These are phyloP conservation scores for Tetragnatha montana DNA, from an alignment of 2,888 invertebrate species.

Conservation along the genomic window DNA sequence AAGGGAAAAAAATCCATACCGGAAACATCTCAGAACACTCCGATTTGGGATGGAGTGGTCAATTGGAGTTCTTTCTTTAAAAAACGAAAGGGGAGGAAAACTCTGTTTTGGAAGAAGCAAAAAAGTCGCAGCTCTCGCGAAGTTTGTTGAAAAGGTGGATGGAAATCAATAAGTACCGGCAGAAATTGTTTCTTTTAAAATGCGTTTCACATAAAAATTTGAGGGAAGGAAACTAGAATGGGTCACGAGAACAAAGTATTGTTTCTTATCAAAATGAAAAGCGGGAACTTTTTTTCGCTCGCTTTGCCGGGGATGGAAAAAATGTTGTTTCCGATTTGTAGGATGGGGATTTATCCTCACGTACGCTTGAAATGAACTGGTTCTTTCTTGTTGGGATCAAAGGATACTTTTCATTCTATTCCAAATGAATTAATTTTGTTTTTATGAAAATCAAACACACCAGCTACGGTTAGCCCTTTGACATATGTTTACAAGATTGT, in stretches of 20 bases:
- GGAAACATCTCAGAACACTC: conserved; percentile 49
- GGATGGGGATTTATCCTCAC: background rate
- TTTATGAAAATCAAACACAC: no score
- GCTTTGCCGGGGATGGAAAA: background rate
- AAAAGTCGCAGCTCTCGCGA: conserved; percentile 25
- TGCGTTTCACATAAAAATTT: conserved; percentile 57
- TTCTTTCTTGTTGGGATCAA: background rate
- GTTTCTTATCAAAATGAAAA: conserved; percentile 61
- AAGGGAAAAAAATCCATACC: conserved; percentile 27
- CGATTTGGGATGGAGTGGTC: conserved; percentile 52
- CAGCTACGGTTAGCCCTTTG: no score
- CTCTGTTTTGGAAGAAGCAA: background rate
- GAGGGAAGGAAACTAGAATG: conserved; percentile 23
- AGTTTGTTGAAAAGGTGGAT: conserved; percentile 50
- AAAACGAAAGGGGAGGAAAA: background rate
- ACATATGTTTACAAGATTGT: no score
- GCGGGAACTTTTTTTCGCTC: conserved; percentile 4
- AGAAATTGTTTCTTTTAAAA: conserved; percentile 42
- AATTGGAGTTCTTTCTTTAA: conserved; percentile 49
- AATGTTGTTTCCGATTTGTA: background rate
- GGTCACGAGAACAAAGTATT: conserved; percentile 54
- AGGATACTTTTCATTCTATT: no score
- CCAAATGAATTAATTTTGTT: no score
- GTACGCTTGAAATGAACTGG: background rate
- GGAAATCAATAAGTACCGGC: conserved; percentile 45